Evolutionary conservation across 1,140 invertebrate genomes (phyloP).

Genomic region (Anagrus nilaparvatae): DNA sequence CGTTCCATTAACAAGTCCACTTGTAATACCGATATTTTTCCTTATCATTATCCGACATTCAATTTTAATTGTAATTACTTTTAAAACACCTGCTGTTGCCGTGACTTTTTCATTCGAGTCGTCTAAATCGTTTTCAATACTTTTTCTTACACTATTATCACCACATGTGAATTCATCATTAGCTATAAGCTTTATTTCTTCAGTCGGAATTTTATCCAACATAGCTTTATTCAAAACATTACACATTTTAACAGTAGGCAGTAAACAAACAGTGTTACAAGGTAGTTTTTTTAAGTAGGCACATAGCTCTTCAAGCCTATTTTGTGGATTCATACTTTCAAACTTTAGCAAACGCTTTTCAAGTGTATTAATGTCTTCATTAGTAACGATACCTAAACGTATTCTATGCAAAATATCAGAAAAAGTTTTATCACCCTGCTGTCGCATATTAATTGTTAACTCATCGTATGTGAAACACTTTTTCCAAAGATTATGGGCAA

Average conservation of each 20-base stretch:
- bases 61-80: slow-evolving; percentile 22
- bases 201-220: slow-evolving; percentile 15
- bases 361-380: slow-evolving; percentile 15
- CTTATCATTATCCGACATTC: slow-evolving; percentile 24
- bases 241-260: slow-evolving; percentile 18
- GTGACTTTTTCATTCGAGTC: slow-evolving; percentile 22
- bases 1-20: slow-evolving; percentile 24
- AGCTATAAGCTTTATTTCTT: slow-evolving; percentile 21
- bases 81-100: no score
- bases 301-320: no score
- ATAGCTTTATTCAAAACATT: slow-evolving; percentile 19
- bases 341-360: slow-evolving; percentile 16
- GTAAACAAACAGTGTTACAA: slow-evolving; percentile 18
- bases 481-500: no score
- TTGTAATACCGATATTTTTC: slow-evolving; percentile 24
- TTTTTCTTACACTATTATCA: no score
- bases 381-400: slow-evolving; percentile 20
- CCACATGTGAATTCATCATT: slow-evolving; percentile 18
- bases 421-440: no score
- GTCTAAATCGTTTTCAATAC: no score
- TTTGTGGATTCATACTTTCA: slow-evolving; percentile 1
- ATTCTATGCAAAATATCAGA: no score
- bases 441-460: no score
- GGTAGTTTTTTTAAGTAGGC: slow-evolving; percentile 10
- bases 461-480: no score